A percentile compares a stretch with the other conserved stretches of the same genome.
phyloP scores from a whole-genome alignment of 1,140 invertebrate species.

The Trachymyrmex septentrionalis region DNA sequence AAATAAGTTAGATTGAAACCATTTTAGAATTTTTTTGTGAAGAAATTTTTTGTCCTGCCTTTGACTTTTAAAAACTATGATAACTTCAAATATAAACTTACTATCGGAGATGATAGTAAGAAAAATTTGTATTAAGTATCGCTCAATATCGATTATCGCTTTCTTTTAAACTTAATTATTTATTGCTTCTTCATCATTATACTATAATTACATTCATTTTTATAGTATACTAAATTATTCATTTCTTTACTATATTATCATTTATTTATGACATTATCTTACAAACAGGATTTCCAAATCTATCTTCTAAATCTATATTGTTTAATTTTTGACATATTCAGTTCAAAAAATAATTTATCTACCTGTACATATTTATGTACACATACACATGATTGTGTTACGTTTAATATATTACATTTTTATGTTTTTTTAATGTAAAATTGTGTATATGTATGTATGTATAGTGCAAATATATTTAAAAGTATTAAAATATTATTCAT shows the following conservation, averaged over 20 bases:
- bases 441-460: too few relatives aligned
- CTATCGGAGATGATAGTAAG: not conserved
- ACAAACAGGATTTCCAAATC: not conserved
- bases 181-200: too few relatives aligned
- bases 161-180: not conserved
- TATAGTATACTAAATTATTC: not conserved
- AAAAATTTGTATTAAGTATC: not conserved
- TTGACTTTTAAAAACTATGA: not conserved
- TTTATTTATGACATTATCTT: not conserved
- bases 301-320: not conserved
- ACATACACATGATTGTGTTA: too few relatives aligned
- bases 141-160: not conserved
- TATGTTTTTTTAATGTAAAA: too few relatives aligned
- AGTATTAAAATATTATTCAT: too few relatives aligned
- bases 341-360: too few relatives aligned
- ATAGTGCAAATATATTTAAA: too few relatives aligned
- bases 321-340: too few relatives aligned
- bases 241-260: not conserved
- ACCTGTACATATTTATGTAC: too few relatives aligned
- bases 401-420: too few relatives aligned
- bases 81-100: conserved; percentile 35
- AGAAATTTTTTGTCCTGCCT: not conserved
- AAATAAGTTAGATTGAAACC: conserved; percentile 41
- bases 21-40: conserved; percentile 29
- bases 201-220: not conserved